Conservation (phyloP, 2,888 invertebrate species). For the Tetragonula carbonaria region DNA sequence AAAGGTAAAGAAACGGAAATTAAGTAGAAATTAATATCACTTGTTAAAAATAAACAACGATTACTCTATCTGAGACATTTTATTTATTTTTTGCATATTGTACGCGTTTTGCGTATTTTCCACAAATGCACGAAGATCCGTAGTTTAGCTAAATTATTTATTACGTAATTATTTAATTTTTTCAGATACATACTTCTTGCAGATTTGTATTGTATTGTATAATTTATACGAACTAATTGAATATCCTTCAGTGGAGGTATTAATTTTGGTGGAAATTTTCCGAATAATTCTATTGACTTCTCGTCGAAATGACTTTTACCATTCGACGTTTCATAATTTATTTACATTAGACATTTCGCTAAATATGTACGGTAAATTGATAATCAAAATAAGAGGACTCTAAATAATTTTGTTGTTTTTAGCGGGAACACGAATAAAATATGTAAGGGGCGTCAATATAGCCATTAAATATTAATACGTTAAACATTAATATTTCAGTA, state of each 20-base stretch:
- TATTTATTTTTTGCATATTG: too few relatives aligned
- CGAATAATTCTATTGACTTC: background rate
- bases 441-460: background rate
- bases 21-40: too few relatives aligned
- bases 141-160: too few relatives aligned
- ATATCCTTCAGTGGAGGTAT: background rate
- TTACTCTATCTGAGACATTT: too few relatives aligned
- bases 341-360: background rate
- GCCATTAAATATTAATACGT: background rate
- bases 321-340: background rate
- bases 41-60: too few relatives aligned
- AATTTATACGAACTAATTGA: background rate
- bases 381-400: background rate
- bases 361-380: background rate
- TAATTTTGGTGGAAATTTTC: background rate
- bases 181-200: background rate
- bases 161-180: background rate
- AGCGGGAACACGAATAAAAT: background rate
- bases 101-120: too few relatives aligned
- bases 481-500: background rate
- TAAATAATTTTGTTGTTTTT: background rate
- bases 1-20: too few relatives aligned
- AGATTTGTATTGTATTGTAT: background rate
- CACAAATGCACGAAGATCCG: too few relatives aligned
- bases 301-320: background rate